These are phyloP conservation scores for Tyto alba DNA, from an alignment of 2,113 vertebrate genomes.

Conservation along the genomic window DNA sequence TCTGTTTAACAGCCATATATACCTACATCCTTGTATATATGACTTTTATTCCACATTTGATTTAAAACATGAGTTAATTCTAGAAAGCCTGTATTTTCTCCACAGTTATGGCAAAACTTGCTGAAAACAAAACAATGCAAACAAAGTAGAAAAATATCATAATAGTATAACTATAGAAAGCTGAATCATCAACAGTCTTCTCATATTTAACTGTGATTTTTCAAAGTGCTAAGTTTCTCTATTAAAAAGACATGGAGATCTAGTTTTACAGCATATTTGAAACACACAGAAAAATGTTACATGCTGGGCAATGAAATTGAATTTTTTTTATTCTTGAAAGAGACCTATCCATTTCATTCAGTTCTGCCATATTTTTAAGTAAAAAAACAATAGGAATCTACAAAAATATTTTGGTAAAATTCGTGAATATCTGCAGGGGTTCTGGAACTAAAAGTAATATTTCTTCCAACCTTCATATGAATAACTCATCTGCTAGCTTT, in stretches of 20 bases:
- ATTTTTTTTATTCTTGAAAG: constrained; percentile 70
- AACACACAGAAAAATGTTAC: constrained; percentile 69
- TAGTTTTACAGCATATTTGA: constrained; percentile 75
- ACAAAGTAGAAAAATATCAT: constrained; percentile 24
- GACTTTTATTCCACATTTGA: background rate
- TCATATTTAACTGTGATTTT: constrained; percentile 56
- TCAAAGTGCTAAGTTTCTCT: constrained; percentile 63
- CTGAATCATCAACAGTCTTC: constrained; percentile 48
- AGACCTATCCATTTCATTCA: constrained; percentile 70
- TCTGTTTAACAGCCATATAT: background rate
- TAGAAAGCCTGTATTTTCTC: constrained; percentile 2
- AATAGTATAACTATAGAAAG: constrained; percentile 45
- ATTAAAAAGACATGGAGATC: constrained; percentile 71
- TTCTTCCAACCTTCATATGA: constrained; percentile 58
- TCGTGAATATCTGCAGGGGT: constrained; percentile 57
- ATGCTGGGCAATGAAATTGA: constrained; percentile 78
- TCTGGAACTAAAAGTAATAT: constrained; percentile 50
- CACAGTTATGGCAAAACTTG: constrained; percentile 17
- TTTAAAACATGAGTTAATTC: background rate
- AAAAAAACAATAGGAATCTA: constrained; percentile 70
- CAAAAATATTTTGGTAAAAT: constrained; percentile 76
- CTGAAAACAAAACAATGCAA: constrained; percentile 36
- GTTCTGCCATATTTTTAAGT: constrained; percentile 70
- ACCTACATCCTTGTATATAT: background rate
- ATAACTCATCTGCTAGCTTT: constrained; percentile 48